A percentile compares a stretch with the other conserved stretches of the same genome.
These are phyloP conservation scores for Brachypalpus laphriformis DNA, from an alignment of 2,888 invertebrate species.

Conservation along the genomic window DNA sequence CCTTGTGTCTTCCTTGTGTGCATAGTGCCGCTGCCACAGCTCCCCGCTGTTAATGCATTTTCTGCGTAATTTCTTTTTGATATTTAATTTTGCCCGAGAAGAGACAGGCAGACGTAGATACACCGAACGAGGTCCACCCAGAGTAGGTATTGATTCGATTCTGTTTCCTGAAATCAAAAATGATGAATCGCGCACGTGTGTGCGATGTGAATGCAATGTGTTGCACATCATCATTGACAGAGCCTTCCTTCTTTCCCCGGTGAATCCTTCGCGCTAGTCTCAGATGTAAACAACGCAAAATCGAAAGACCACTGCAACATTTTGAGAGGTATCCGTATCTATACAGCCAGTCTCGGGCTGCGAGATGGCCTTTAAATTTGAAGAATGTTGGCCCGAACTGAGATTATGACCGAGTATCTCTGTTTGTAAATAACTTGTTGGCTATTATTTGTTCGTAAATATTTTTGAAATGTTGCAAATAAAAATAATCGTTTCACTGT, in stretches of 20 bases:
- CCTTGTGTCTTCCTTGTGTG: slow-evolving; percentile 55
- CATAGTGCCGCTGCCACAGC: slow-evolving; percentile 1
- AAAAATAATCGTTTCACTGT: slow-evolving; percentile 39
- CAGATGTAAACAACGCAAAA: slow-evolving; percentile 49
- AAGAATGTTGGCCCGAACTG: slow-evolving; percentile 30
- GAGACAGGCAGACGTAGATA: background rate
- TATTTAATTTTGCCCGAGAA: slow-evolving; percentile 25
- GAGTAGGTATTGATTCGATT: slow-evolving; percentile 19
- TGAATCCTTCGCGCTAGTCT: background rate
- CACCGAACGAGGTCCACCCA: background rate
- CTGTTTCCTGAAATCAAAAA: slow-evolving; percentile 51
- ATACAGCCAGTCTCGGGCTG: background rate
- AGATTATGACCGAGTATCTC: slow-evolving; percentile 13
- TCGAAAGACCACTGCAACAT: slow-evolving; percentile 1
- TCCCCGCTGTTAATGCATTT: slow-evolving; percentile 61
- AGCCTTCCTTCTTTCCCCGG: background rate
- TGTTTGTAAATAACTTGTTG: slow-evolving; percentile 35
- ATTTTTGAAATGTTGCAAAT: slow-evolving; percentile 50
- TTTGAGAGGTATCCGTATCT: background rate
- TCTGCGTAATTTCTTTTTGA: slow-evolving; percentile 66
- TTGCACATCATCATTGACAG: slow-evolving; percentile 33
- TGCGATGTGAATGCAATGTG: slow-evolving; percentile 41
- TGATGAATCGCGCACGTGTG: slow-evolving; percentile 32
- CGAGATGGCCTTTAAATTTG: slow-evolving; percentile 34
- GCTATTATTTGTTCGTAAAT: slow-evolving; percentile 62